Conservation (phyloP, 2,797 vertebrate genomes). For the Sebastes matsubarae region DNA sequence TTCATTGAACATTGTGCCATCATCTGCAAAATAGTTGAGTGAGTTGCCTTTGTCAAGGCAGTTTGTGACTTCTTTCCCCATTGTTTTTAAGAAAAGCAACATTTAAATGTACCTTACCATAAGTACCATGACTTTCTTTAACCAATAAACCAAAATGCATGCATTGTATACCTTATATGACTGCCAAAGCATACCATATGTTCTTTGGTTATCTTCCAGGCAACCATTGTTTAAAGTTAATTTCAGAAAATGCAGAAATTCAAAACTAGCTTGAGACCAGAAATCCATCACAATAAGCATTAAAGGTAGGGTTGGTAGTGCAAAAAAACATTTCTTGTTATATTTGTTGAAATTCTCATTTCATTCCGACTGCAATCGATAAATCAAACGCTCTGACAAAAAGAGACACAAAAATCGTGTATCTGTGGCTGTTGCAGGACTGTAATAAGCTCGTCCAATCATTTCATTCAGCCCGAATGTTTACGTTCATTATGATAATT, state of each 20-base stretch:
- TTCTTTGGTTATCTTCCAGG: not conserved
- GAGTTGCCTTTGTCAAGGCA: not conserved
- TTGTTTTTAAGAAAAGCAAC: not conserved
- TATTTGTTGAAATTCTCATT: no score
- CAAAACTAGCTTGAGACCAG: no score
- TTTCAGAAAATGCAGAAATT: conserved; percentile 5
- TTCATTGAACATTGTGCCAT: not conserved
- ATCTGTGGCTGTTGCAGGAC: no score
- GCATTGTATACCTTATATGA: not conserved
- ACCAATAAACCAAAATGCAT: not conserved
- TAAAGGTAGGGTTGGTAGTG: no score
- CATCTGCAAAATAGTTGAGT: not conserved
- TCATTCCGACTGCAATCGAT: fast-evolving
- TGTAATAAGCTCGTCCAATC: no score
- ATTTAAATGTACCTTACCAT: not conserved
- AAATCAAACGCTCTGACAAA: no score
- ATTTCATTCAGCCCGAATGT: no score
- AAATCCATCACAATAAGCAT: no score
- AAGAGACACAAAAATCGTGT: no score
- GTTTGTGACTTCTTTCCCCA: not conserved
- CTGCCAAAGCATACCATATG: not conserved
- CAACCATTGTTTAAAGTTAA: not conserved
- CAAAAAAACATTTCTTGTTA: fast-evolving
- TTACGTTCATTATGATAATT: no score
- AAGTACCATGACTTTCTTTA: not conserved